phyloP scores from a whole-genome alignment of 2,888 invertebrate species.

The Agrilus biguttatus region DNA sequence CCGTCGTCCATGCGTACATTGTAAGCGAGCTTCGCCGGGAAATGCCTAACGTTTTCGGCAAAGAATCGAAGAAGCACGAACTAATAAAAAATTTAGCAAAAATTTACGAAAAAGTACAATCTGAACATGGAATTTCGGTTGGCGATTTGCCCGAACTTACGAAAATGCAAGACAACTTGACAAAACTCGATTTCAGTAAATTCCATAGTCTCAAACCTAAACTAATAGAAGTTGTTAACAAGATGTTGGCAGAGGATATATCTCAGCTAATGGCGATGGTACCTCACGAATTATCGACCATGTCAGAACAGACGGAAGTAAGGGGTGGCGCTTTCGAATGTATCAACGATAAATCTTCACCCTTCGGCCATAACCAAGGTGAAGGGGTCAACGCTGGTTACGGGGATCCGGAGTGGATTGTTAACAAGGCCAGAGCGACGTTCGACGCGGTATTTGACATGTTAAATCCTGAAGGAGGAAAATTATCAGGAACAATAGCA shows the following conservation, averaged over 20 bases:
- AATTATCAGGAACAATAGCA: conserved; percentile 79
- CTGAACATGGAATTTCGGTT: conserved; percentile 85
- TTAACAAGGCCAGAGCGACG: conserved; percentile 69
- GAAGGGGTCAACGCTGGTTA: conserved; percentile 93
- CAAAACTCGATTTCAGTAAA: conserved; percentile 83
- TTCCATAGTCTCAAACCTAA: conserved; percentile 84
- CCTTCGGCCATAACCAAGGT: conserved; percentile 84
- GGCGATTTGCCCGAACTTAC: conserved; percentile 96
- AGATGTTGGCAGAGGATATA: conserved; percentile 90
- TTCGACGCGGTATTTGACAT: conserved; percentile 71
- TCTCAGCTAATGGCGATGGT: conserved; percentile 92
- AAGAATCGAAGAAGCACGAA: conserved; percentile 92
- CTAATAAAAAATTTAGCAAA: conserved; percentile 82
- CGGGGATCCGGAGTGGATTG: conserved; percentile 95
- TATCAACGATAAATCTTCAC: conserved; percentile 62
- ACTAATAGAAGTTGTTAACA: conserved; percentile 81
- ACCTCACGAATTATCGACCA: conserved; percentile 36
- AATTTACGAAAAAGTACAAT: conserved; percentile 75
- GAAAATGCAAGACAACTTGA: conserved; percentile 80
- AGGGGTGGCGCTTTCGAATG: conserved; percentile 89
- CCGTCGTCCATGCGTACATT: conserved; percentile 97
- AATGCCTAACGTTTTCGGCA: conserved; percentile 94
- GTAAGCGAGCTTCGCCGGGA: conserved; percentile 86
- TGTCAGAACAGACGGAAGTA: conserved; percentile 19
- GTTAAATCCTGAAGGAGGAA: conserved; percentile 77